Conservation (phyloP, 2,888 invertebrate species). For the Apodemia mormo region DNA sequence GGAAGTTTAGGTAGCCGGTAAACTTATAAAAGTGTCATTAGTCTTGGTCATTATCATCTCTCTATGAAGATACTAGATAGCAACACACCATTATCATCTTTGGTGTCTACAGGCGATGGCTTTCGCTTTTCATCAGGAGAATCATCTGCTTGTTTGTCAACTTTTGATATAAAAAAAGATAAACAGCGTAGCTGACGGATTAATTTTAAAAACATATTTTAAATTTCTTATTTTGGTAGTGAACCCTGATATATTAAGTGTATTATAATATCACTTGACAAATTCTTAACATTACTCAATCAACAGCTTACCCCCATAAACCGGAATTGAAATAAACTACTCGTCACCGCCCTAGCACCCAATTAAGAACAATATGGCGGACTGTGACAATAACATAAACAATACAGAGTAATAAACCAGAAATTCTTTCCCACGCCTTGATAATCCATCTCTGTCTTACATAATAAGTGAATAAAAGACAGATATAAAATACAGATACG, state of each 20-base stretch:
- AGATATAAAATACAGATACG: constrained; percentile 21
- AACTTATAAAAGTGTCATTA: no score
- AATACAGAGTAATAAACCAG: constrained; percentile 44
- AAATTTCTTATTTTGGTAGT: background rate
- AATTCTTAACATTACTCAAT: constrained; percentile 19
- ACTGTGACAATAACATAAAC: constrained; percentile 45
- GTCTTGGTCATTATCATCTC: no score
- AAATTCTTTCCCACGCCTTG: constrained; percentile 52
- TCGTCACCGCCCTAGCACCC: constrained; percentile 39
- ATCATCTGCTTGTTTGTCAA: no score
- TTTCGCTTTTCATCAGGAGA: no score
- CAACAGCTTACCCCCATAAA: constrained; percentile 20
- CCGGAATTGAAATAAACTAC: constrained; percentile 26
- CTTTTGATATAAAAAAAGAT: no score
- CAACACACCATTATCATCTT: no score
- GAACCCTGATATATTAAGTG: background rate
- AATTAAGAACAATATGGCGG: constrained; percentile 43
- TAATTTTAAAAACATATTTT: no score
- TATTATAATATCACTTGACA: constrained; percentile 1
- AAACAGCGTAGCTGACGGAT: no score
- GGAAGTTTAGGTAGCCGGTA: no score
- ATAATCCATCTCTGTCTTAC: constrained; percentile 41
- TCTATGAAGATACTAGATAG: no score
- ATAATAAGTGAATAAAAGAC: constrained; percentile 24
- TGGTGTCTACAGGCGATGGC: no score